Base-by-base conservation (phyloP, 2,797 vertebrate species). In the Gymnoscopelus microlampas region DNA sequence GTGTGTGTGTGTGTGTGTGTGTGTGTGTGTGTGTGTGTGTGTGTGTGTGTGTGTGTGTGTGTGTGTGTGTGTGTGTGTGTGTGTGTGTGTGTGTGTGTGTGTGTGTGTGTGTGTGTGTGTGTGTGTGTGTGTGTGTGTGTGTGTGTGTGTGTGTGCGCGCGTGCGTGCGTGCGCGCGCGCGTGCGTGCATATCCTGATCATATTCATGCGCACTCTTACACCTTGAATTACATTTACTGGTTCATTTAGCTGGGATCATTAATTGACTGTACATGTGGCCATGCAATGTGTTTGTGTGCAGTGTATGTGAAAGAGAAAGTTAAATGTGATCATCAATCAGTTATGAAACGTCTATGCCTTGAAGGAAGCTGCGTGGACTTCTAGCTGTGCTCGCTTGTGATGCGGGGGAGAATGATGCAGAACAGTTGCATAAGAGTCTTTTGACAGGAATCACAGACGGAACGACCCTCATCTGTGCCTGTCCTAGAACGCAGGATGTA, bases 381-480 rank as follows among this genome's bases (percentile, higher is more conserved):
- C 69, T 68, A 51, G 73, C 63, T 56, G 78, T 70, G 59, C 5
- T 82, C 72, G 70, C 53, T 60, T 49, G 71, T 73, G 67, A 81
- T 81, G 83, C 35, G 74, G 80, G 84, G 79, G 80, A 86, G 81
- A 71, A 24, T 68, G 60, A 68, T 70, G 68, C 74, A 60, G 83
- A 71, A 79, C 78, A 67, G 83, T 94, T 92, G 85, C 53, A 76
- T 92, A 92, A 93, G 73, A 57, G 39, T 29, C 55, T 53, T 63
- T 70, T 35, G 77, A 82, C 79, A 76, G 50, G 74, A 73, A 60
- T 73, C 60, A 57, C 55, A 65, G 54, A 68, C 68, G 67, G 60
- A 70, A 61, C 71, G 59, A 32, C 66, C 66, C 60, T 60, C 51
- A 54, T 71, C 63, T 54, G 9, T 66, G 63, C 55, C 29, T 68